Base-by-base conservation (phyloP, 1,140 invertebrate genomes). In the Harpegnathos saltator region DNA sequence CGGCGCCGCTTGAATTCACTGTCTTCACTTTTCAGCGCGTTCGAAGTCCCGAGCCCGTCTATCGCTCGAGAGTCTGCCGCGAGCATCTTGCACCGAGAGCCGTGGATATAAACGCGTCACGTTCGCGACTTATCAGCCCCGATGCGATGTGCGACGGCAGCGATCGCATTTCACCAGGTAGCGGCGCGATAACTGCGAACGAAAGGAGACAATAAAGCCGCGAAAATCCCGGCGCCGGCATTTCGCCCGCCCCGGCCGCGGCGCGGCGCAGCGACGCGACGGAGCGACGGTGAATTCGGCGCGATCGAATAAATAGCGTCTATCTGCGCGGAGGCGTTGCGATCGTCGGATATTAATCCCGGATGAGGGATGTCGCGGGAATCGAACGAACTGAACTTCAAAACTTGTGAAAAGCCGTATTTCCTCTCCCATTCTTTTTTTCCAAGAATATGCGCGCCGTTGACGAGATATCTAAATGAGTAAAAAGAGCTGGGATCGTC, bases 41-140 rank as follows among this genome's bases (percentile, higher is more conserved):
- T 69, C 50, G 65, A 59, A 80, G 75, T 78, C 63, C 58, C 63
- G 75, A 58, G 33, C 56, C 38, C 24, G 65, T 80, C 75, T 80
- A 78, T 78, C 75, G 63, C n/a, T n/a, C n/a, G n/a, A n/a, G n/a
- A 78, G 17, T 69, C 63, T 44, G 75, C 65, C 65, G 65, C 65
- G 65, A 80, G 24, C 65, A 80, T 48, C 65, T 78, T 80, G 65
- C 65, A 24, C 52, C 22, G 15, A 33, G 3, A 29, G 9, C 33
- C 33, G 22, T 69, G 33, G 33, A 78, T 68, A 78, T 65, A 80
- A 78, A 80, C 33, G 52, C 65, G 33, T 78, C 75, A 78, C 75
- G 75, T 80, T 80, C 65, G 65, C 54, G 75, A 80, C 75, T 80
- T 80, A 80, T 80, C 75, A 80, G 22, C 22, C 12, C 14, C 33